A percentile compares a stretch with the other conserved stretches of the same genome.
Evolutionary conservation across 2,113 vertebrate genomes (phyloP).

Genomic region (Gymnocephalus cernua): DNA sequence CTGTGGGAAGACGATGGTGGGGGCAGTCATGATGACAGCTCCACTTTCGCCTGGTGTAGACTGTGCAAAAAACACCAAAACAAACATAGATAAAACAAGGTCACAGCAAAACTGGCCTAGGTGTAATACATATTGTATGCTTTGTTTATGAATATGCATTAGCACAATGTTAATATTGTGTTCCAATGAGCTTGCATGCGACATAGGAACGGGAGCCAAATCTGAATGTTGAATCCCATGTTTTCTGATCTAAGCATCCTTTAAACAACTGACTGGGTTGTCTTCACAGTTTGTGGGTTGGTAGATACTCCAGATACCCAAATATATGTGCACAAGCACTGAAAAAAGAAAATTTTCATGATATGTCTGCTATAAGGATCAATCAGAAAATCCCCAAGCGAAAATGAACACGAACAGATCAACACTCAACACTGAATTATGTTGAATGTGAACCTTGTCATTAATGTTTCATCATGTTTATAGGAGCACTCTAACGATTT

Average conservation of each 20-base stretch:
- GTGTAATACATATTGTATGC: not conserved
- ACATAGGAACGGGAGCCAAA: too few species aligned
- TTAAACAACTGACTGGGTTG: too few species aligned
- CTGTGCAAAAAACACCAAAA: constrained; percentile 75
- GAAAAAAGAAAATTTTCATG: too few species aligned
- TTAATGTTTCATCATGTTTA: not conserved
- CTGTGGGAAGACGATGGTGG: constrained; percentile 91
- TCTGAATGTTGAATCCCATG: too few species aligned
- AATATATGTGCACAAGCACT: too few species aligned
- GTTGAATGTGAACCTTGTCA: not conserved
- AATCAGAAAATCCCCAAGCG: not conserved
- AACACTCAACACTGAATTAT: not conserved
- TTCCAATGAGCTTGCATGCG: too few species aligned
- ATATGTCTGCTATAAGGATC: too few species aligned
- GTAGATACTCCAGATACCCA: too few species aligned
- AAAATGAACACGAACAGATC: not conserved
- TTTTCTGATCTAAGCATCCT: too few species aligned
- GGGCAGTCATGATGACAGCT: constrained; percentile 82
- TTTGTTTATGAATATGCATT: not conserved
- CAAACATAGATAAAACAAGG: not conserved
- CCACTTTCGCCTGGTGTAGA: constrained; percentile 76
- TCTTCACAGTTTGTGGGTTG: too few species aligned
- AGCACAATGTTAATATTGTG: not conserved
- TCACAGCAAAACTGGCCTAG: not conserved
- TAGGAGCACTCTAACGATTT: not conserved